phyloP scores from a whole-genome alignment of 2,797 vertebrate genomes.

The Echiichthys vipera region DNA sequence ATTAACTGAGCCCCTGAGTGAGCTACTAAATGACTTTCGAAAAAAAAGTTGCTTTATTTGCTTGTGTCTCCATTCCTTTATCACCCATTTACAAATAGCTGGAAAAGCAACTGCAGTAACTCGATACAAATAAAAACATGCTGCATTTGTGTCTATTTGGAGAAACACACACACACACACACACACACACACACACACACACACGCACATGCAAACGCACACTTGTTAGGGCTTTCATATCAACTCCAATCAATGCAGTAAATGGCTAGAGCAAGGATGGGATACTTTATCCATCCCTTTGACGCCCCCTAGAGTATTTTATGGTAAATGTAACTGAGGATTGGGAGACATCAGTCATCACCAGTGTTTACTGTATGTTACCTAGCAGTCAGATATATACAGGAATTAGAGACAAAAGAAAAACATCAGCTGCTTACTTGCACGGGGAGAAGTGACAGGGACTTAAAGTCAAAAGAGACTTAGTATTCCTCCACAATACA shows the following conservation, averaged over 20 bases:
- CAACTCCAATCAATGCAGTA: background rate
- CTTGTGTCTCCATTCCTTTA: background rate
- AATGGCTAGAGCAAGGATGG: background rate
- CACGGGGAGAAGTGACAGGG: background rate
- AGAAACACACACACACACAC: background rate
- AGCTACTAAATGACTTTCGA: background rate
- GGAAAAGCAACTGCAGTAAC: background rate
- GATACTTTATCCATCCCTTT: conserved; percentile 36
- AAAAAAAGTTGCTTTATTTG: background rate
- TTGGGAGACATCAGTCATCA: background rate
- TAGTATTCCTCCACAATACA: too few species aligned
- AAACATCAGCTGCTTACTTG: conserved; percentile 2
- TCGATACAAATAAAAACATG: background rate
- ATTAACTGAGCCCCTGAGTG: background rate
- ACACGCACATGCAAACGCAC: background rate
- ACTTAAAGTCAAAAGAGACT: background rate
- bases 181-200: background rate
- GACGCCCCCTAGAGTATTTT: conserved; percentile 68
- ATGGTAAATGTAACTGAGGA: conserved; percentile 28
- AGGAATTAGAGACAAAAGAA: conserved; percentile 1
- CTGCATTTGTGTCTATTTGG: background rate
- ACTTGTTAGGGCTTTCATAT: conserved; percentile 16
- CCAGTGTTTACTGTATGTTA: background rate
- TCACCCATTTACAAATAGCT: background rate
- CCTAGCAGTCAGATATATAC: background rate